Base-by-base conservation (phyloP, 2,888 invertebrate species). In the Tribolium freemani region DNA sequence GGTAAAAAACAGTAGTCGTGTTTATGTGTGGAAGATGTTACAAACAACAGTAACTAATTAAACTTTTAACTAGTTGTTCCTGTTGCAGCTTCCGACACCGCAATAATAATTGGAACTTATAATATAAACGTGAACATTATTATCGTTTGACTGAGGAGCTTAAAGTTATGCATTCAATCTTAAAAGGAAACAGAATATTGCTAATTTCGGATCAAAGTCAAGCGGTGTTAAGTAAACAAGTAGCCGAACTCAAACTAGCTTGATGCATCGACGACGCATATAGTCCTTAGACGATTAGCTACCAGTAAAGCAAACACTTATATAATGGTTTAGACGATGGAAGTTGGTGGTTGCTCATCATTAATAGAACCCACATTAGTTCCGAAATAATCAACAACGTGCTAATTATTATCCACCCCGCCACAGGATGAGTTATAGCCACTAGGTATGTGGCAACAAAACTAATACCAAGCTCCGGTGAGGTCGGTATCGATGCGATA, bases 311-410 rank as follows among this genome's bases (percentile, higher is more conserved):
- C 60, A 66, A 66, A 56, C 46, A 45, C 56, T 6, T 38, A 38
- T 5, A 38, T 38, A 38, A 38, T 66, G 56, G 66, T 44, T 56
- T 66, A 56, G 21, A 11, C n/a, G 51, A 51, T 46, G 54, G 56
- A 46, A 66, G 66, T 11, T 30, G 56, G 51, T 46, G 56, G 66
- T 54, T 66, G 30, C 54, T 46, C 56, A 64, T 54, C 66, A 56
- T 66, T 54, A 66, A 56, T 54, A 66, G 46, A 66, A 56, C 54
- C 56, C 53, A 30, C 56, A 66, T 66, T 54, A 66, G 56, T 66
- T 66, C 66, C 56, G 56, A 66, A 66, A 66, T 66, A 66, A 54
- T 66, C 56, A 66, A 66, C 66, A 64, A 64, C 44, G 53, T 16
- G 53, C 64, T 64, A 64, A 64, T 64, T 64, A 64, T 64, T 64